phyloP scores from a whole-genome alignment of 1,140 invertebrate species.

The Panagrolaimus sp. region DNA sequence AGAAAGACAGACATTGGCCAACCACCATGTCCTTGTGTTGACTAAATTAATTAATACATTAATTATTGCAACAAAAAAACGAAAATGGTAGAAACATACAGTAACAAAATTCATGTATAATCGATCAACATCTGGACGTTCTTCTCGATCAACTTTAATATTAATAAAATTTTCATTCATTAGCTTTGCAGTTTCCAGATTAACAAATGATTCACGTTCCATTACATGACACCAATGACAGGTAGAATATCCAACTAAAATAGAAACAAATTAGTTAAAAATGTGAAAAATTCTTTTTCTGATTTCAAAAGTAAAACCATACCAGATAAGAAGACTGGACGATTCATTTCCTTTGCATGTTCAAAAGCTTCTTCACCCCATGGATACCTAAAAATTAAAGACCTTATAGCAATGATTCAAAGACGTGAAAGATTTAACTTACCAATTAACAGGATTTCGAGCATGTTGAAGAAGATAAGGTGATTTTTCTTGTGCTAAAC shows the following conservation, averaged over 20 bases:
- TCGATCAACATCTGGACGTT: constrained; percentile 84
- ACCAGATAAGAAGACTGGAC: constrained; percentile 79
- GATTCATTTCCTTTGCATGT: constrained; percentile 74
- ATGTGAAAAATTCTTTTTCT: too few species aligned
- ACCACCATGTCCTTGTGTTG: constrained; percentile 77
- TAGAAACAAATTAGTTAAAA: constrained; percentile 60
- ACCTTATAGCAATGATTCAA: neutral
- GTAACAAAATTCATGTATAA: constrained; percentile 88
- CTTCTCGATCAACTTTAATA: constrained; percentile 83
- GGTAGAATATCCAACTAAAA: constrained; percentile 42
- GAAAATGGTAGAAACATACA: constrained; percentile 61
- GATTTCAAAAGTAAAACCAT: neutral
- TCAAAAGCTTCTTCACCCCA: constrained; percentile 84
- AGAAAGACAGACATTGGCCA: constrained; percentile 91
- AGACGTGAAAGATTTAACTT: neutral
- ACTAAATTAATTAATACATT: constrained; percentile 49
- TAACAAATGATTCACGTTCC: constrained; percentile 87
- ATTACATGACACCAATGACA: constrained; percentile 77
- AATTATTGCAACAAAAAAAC: neutral
- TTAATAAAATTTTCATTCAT: constrained; percentile 84
- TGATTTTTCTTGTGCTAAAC: constrained; percentile 74
- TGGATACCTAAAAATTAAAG: constrained; percentile 67
- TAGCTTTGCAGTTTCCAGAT: constrained; percentile 72
- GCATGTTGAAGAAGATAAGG: constrained; percentile 76
- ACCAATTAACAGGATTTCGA: constrained; percentile 53